Conservation (phyloP, 2,888 invertebrate genomes). For the Clistopyga incitator region DNA sequence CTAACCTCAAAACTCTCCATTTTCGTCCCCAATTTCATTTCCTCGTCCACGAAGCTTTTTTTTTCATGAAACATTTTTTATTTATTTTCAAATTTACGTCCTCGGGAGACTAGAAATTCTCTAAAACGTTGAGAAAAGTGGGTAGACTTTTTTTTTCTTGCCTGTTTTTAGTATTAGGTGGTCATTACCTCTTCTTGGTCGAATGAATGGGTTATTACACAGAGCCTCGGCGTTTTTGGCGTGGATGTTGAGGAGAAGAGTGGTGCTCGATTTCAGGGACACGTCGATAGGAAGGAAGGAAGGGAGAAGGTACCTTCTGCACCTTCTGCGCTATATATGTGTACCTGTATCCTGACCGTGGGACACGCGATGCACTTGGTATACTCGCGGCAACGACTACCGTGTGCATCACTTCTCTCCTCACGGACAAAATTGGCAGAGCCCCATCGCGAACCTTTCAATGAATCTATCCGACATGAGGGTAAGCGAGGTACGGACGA, state of each 20-base stretch:
- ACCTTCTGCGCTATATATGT: no score
- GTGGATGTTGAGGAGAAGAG: neutral
- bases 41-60: no score
- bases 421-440: slow-evolving; percentile 25
- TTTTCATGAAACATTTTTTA: no score
- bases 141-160: no score
- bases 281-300: neutral
- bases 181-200: no score
- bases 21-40: no score
- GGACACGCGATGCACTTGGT: slow-evolving; percentile 58
- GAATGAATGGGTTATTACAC: no score
- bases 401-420: slow-evolving; percentile 17
- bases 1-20: no score
- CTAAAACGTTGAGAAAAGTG: no score
- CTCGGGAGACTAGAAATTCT: no score
- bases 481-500: slow-evolving; percentile 44
- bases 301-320: slow-evolving; percentile 18
- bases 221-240: neutral
- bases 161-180: no score
- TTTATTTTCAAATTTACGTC: no score
- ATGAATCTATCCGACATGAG: slow-evolving; percentile 57
- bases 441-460: slow-evolving; percentile 38
- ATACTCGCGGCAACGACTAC: slow-evolving; percentile 17
- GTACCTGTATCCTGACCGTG: slow-evolving; percentile 58
- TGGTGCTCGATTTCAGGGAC: slow-evolving; percentile 51